Base-by-base conservation (phyloP, 2,113 vertebrate species). In the Hippolais icterina region DNA sequence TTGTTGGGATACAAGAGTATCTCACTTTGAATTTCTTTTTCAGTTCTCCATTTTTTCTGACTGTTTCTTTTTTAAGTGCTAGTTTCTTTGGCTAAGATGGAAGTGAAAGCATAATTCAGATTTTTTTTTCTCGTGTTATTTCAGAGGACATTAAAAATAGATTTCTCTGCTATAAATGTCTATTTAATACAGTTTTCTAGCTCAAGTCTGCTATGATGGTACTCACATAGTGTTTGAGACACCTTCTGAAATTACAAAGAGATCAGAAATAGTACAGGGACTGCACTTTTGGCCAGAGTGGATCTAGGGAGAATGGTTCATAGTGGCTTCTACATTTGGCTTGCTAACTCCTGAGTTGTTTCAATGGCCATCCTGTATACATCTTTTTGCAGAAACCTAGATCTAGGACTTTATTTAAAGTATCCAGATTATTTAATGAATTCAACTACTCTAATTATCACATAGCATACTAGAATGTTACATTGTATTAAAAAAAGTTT, bases 41-140 rank as follows among this genome's bases (percentile, higher is more conserved):
- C 91, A 83, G 52, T 91, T 95, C 90, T 95, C 46, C 70, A 63
- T 95, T 93, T 85, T 77, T 91, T 94, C 61, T 75, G 57, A 70
- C 70, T 91, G 83, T 53, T 81, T 84, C 81, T 85, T 84, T 94
- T 90, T 83, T 29, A 87, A 87, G 70, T n/a, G 25, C 39, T 80
- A 39, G 53, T 44, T 96, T 68, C 78, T 69, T 85, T 77, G 63
- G 63, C 60, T 80, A 94, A 95, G 63, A 94, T 74, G 82, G 75
- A 94, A 94, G 42, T 2, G n/a, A 96, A 96, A 90, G 63, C 68
- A 91, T 86, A 66, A 88, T 93, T 93, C 68, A 74, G 79, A 21
- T 28, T 27, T 74, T 64, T 74, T 81, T 77, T 86, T 10, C 66
- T 60, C 42, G 24, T 89, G 80, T 83, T 95, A 89, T 77, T 94